phyloP scores from a whole-genome alignment of 2,113 vertebrate species.

The Ceyx cyanopectus region DNA sequence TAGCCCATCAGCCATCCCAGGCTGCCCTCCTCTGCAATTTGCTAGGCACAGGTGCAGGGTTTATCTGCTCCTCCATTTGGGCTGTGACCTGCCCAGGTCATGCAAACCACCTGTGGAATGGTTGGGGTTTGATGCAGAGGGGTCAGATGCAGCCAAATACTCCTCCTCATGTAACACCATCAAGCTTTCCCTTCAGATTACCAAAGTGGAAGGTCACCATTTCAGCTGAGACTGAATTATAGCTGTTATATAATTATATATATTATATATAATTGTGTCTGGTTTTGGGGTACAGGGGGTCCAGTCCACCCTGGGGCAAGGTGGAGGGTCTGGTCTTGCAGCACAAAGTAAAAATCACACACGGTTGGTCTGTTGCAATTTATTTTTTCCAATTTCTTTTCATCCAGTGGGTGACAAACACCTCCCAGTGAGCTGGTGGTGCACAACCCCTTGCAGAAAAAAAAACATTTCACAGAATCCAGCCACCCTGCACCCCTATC shows the following conservation, averaged over 20 bases:
- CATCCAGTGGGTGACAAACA: rapidly evolving
- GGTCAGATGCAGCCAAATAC: background rate
- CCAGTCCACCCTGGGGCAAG: background rate
- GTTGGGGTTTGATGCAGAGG: background rate
- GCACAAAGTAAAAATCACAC: background rate
- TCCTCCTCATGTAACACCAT: background rate
- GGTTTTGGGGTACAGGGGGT: background rate
- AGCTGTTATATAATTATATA: too few relatives aligned
- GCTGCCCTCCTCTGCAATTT: background rate
- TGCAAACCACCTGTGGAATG: background rate
- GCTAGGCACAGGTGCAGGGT: background rate
- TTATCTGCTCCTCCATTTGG: rapidly evolving
- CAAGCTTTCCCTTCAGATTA: background rate
- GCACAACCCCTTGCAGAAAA: rapidly evolving
- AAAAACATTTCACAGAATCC: background rate
- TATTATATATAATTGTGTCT: background rate
- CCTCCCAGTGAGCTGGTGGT: background rate
- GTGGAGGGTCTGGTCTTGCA: too few relatives aligned
- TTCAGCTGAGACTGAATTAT: background rate
- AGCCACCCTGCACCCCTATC: rapidly evolving
- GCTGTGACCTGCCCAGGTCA: background rate
- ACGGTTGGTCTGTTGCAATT: background rate
- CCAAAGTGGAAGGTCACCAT: rapidly evolving
- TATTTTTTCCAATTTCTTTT: background rate
- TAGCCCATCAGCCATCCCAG: background rate